Base-by-base conservation (phyloP, 2,888 invertebrate species). In the Aphidius colemani region DNA sequence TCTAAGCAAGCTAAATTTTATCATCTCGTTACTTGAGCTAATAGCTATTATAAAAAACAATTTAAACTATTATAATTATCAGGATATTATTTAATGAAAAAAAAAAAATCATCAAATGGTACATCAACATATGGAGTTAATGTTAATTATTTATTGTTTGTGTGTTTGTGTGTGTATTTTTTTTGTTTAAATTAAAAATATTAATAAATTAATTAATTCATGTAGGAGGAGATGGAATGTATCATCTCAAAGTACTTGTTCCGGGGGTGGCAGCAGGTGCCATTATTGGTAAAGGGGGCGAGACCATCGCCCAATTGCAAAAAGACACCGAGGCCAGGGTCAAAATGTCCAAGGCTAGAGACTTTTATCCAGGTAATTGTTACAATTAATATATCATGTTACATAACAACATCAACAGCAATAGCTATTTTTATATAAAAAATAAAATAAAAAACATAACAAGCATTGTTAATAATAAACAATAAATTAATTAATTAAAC, bases 261-360 rank as follows among this genome's bases (percentile, higher is more conserved):
- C 97, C 97, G 69, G 94, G 95, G 70, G 93, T 94, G 85, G 98
- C 98, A 74, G 97, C 98, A 64, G 98, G 98, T 72, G 98, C 98
- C 83, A 97, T 99, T 83, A 99, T 98, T 85, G 98, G 98, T 79
- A 99, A 98, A 85, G 98, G 98, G 53, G 98, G 98, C 73, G 98
- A 99, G 85, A 96, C 98, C 65, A 98, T 98, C 84, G 96, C 97
- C 76, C 95, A 96, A 82, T 86, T 99, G 78, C 98, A 99, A 85
- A 96, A 96, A 85, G 98, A 98, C 83, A 94, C 96, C 61, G 96
- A 96, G 75, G 97, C 98, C 75, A 89, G 96, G 77, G 95, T 99
- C 75, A 98, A 98, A 88, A 98, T 98, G 98, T 98, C 98, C 78
- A 98, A 98, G 86, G 95, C 96, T 61, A 96, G 96, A 81, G 98